These are phyloP conservation scores for Ophion ventricosus DNA, from an alignment of 2,888 invertebrate species.

Conservation along the genomic window DNA sequence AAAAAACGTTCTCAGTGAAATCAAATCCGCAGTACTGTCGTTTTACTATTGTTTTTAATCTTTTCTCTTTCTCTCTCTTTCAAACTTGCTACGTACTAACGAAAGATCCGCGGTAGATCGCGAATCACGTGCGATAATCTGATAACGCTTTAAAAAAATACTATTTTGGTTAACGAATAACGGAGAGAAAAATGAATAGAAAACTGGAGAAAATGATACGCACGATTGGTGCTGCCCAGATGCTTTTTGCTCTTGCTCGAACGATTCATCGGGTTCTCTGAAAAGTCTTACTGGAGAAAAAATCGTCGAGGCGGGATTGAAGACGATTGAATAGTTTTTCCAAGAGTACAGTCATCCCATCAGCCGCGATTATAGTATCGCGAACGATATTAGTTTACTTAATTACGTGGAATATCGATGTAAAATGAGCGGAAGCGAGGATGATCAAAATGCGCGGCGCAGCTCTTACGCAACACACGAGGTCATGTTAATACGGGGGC, in stretches of 20 bases:
- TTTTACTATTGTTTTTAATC: constrained; percentile 39
- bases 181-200: constrained; percentile 26
- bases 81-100: constrained; percentile 8
- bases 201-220: constrained; percentile 1
- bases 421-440: constrained; percentile 37
- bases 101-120: constrained; percentile 31
- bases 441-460: constrained; percentile 67
- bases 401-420: constrained; percentile 30
- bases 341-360: constrained; percentile 48
- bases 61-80: not conserved
- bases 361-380: constrained; percentile 53
- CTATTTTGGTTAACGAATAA: constrained; percentile 44
- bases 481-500: constrained; percentile 59
- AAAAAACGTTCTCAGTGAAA: constrained; percentile 42
- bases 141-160: constrained; percentile 58
- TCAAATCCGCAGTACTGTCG: constrained; percentile 34
- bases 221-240: constrained; percentile 61
- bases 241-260: constrained; percentile 45
- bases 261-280: constrained; percentile 25
- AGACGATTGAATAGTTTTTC: constrained; percentile 16
- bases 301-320: constrained; percentile 5
- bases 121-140: constrained; percentile 37
- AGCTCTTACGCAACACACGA: constrained; percentile 59
- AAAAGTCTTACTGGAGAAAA: not conserved
- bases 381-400: constrained; percentile 67